A percentile compares a stretch with the other conserved stretches of the same genome.
Evolutionary conservation across 2,888 invertebrate genomes (phyloP).

Genomic region (Rhopalosiphum nymphaeae): DNA sequence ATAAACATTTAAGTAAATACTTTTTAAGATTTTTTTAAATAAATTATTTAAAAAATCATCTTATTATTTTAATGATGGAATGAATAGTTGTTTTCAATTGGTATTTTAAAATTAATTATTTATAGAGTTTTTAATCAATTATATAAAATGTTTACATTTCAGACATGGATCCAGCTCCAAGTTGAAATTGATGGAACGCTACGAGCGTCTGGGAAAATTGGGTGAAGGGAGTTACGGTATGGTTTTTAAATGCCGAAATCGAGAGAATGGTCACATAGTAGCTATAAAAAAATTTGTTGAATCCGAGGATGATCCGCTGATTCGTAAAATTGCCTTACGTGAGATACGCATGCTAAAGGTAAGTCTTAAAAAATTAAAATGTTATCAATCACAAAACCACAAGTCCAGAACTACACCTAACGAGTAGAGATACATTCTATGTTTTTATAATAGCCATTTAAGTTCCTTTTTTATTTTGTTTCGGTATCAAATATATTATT

Average conservation of each 20-base stretch:
- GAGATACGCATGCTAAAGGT: slow-evolving; percentile 97
- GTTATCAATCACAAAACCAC: neutral
- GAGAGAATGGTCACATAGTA: slow-evolving; percentile 93
- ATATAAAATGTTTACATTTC: slow-evolving; percentile 68
- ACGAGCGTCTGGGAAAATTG: slow-evolving; percentile 93
- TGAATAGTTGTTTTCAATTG: neutral
- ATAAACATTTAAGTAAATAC: neutral
- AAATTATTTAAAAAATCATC: neutral
- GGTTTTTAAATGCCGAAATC: slow-evolving; percentile 95
- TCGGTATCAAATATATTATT: neutral
- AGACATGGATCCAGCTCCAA: slow-evolving; percentile 88
- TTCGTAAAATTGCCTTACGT: slow-evolving; percentile 93
- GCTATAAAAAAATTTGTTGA: slow-evolving; percentile 98
- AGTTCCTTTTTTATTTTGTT: neutral
- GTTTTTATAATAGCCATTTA: neutral
- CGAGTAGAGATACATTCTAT: neutral
- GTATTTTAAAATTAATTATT: neutral
- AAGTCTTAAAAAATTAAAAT: slow-evolving; percentile 66
- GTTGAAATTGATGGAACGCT: slow-evolving; percentile 91
- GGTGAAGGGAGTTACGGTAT: slow-evolving; percentile 97
- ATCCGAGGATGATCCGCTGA: slow-evolving; percentile 96
- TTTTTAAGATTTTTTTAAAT: neutral
- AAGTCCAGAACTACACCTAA: neutral
- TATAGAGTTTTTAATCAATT: neutral
- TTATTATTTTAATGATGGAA: neutral